Conservation (phyloP, 2,888 invertebrate species). For the Spialia ferax region DNA sequence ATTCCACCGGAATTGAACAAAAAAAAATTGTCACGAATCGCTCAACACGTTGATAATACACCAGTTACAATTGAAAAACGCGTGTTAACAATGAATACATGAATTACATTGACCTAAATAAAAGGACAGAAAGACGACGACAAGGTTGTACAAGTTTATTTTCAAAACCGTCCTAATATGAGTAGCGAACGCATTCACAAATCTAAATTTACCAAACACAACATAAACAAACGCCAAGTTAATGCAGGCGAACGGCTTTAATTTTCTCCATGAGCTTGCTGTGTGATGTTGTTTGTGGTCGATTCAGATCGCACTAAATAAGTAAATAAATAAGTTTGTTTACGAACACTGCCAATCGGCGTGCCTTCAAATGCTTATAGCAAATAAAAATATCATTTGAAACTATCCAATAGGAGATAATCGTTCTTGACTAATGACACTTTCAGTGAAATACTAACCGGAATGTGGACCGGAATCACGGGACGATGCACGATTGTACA, state of each 20-base stretch:
- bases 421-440: slow-evolving; percentile 47
- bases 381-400: slow-evolving; percentile 69
- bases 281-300: slow-evolving; percentile 60
- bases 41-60: slow-evolving; percentile 47
- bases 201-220: slow-evolving; percentile 81
- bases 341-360: slow-evolving; percentile 57
- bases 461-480: slow-evolving; percentile 84
- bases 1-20: slow-evolving; percentile 25
- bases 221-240: slow-evolving; percentile 81
- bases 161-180: slow-evolving; percentile 82
- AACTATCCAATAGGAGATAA: slow-evolving; percentile 51
- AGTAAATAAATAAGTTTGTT: slow-evolving; percentile 62
- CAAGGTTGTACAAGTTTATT: slow-evolving; percentile 83
- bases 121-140: slow-evolving; percentile 72
- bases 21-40: slow-evolving; percentile 37
- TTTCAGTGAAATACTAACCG: slow-evolving; percentile 64
- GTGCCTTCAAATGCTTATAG: slow-evolving; percentile 58
- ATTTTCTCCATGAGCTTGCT: slow-evolving; percentile 68
- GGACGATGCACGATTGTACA: slow-evolving; percentile 87
- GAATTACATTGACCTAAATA: slow-evolving; percentile 84
- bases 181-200: slow-evolving; percentile 73
- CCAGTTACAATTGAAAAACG: slow-evolving; percentile 55
- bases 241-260: slow-evolving; percentile 62
- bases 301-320: slow-evolving; percentile 71
- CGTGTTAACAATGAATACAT: slow-evolving; percentile 74